These are phyloP conservation scores for Trogon surrucura DNA, from an alignment of 2,113 vertebrate species.

Conservation along the genomic window DNA sequence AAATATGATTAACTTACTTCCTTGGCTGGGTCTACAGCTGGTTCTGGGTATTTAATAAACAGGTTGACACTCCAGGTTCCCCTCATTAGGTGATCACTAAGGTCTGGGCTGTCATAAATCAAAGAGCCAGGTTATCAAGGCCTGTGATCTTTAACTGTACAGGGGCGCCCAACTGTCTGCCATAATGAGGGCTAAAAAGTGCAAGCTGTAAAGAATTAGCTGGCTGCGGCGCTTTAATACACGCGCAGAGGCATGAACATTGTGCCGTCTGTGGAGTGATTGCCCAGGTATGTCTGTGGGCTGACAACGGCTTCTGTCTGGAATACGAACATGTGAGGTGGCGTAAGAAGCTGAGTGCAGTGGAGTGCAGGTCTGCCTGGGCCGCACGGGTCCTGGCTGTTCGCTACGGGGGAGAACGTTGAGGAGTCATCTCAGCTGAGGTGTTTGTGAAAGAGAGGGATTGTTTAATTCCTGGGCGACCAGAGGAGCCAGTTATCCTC, in stretches of 20 bases:
- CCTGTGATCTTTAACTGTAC: constrained; percentile 94
- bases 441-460: not conserved
- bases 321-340: not conserved
- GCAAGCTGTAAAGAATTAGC: constrained; percentile 92
- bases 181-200: constrained; percentile 79
- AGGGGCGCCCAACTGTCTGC: constrained; percentile 97
- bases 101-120: constrained; percentile 90
- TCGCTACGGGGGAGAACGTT: accelerated
- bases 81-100: constrained; percentile 95
- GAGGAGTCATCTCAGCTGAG: not conserved
- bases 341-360: not conserved
- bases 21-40: constrained; percentile 82
- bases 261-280: not conserved
- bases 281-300: not conserved
- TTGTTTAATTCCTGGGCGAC: not conserved
- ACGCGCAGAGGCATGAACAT: not conserved
- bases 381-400: not conserved
- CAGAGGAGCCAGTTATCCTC: not conserved
- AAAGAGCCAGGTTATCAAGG: constrained; percentile 94
- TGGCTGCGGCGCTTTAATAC: constrained; percentile 9
- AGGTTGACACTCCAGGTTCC: constrained; percentile 93
- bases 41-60: constrained; percentile 98
- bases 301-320: not conserved
- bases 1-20: constrained; percentile 82
- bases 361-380: not conserved